Conservation (phyloP, 2,888 invertebrate species). For the Rotaria sp. region DNA sequence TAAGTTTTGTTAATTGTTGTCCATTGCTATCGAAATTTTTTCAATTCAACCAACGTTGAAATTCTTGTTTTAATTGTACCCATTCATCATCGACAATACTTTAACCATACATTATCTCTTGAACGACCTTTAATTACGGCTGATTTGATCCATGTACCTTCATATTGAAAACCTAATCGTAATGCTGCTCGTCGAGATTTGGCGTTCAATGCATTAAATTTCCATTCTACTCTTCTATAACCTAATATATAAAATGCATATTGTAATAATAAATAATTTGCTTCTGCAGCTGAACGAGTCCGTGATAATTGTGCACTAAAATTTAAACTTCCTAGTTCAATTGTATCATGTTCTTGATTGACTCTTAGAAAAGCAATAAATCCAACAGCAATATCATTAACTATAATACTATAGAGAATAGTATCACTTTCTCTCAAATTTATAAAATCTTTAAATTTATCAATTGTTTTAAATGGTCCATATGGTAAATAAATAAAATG, state of each 20-base stretch:
- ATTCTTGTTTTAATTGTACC: neutral
- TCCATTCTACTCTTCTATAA: neutral
- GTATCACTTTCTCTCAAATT: neutral
- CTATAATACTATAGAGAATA: neutral
- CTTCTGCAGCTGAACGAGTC: neutral
- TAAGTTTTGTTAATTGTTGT: neutral
- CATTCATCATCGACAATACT: constrained; percentile 4
- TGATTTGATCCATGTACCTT: neutral
- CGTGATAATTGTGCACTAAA: neutral
- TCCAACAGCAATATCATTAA: neutral
- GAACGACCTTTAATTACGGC: neutral
- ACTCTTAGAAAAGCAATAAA: neutral
- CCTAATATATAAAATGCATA: neutral
- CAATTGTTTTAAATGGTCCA: neutral
- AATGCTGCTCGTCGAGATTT: neutral
- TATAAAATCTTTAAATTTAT: neutral
- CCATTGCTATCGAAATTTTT: neutral
- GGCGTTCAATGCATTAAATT: neutral
- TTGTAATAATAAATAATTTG: neutral
- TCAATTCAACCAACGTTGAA: neutral
- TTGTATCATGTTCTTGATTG: neutral
- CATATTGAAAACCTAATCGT: neutral
- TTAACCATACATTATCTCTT: neutral
- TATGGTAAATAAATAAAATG: neutral
- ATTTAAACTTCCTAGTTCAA: neutral